Evolutionary conservation across 2,797 vertebrate species (phyloP).

Genomic region (Enteromius viviparus): DNA sequence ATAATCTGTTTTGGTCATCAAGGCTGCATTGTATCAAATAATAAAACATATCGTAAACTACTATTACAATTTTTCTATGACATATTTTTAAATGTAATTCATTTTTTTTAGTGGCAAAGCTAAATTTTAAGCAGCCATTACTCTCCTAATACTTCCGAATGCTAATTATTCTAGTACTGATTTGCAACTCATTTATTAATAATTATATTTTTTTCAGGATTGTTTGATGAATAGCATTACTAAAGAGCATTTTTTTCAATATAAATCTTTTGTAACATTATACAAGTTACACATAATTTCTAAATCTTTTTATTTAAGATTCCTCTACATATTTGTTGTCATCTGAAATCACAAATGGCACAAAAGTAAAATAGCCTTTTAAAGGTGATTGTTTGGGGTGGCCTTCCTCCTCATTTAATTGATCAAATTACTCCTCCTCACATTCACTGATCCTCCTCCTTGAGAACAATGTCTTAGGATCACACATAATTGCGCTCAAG

Average conservation of each 20-base stretch:
- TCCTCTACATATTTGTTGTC: not conserved
- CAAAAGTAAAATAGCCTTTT: not conserved
- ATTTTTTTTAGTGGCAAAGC: not conserved
- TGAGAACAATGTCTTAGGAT: slow-evolving; percentile 44
- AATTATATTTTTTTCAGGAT: not conserved
- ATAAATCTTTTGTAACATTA: not conserved
- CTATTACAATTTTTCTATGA: not conserved
- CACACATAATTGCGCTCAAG: slow-evolving; percentile 53
- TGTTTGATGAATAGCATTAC: not conserved
- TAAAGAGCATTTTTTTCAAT: not conserved
- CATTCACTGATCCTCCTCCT: slow-evolving; percentile 10
- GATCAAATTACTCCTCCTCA: slow-evolving; percentile 26
- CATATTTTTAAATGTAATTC: not conserved
- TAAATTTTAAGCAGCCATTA: not conserved
- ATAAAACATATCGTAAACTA: not conserved
- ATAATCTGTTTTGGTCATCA: not conserved
- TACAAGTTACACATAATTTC: not conserved
- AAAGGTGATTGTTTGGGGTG: not conserved
- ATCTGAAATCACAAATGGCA: not conserved
- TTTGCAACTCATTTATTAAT: not conserved
- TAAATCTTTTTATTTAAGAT: not conserved
- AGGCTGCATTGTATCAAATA: not conserved
- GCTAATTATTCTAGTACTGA: not conserved
- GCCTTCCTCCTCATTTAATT: slow-evolving; percentile 30
- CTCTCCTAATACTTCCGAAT: not conserved